A percentile compares a stretch with the other conserved stretches of the same genome.
phyloP scores from a whole-genome alignment of 2,797 vertebrate genomes.

The Kryptopterus vitreolus region DNA sequence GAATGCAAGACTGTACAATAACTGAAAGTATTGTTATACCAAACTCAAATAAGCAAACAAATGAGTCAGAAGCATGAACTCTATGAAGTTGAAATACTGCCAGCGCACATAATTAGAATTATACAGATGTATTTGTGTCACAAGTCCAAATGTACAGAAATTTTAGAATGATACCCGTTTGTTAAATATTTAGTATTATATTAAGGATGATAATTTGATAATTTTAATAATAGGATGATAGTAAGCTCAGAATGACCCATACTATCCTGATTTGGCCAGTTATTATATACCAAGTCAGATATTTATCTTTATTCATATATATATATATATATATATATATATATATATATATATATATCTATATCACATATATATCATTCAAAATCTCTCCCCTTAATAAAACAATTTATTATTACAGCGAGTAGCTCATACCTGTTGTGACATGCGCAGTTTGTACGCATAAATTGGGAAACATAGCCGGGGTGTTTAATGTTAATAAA shows the following conservation, averaged over 20 bases:
- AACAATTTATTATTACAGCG: no score
- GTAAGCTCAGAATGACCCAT: background rate
- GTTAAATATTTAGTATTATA: background rate
- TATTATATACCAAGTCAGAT: background rate
- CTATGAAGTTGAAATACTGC: no score
- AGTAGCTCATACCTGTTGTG: no score
- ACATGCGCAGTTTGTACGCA: no score
- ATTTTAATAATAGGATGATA: background rate
- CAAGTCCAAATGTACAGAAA: background rate
- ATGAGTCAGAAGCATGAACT: background rate
- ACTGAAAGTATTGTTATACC: background rate
- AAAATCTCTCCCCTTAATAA: no score
- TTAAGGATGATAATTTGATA: no score
- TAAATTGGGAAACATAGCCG: no score
- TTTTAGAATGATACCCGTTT: background rate
- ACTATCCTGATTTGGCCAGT: background rate
- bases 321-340: background rate
- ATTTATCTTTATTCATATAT: background rate
- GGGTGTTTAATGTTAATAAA: no score
- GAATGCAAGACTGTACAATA: background rate
- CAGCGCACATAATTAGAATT: background rate
- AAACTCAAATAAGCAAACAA: background rate
- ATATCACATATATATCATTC: no score
- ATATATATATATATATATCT: no score
- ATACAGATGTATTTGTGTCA: background rate